Conservation (phyloP, 2,888 invertebrate genomes). For the Buathra laborator region DNA sequence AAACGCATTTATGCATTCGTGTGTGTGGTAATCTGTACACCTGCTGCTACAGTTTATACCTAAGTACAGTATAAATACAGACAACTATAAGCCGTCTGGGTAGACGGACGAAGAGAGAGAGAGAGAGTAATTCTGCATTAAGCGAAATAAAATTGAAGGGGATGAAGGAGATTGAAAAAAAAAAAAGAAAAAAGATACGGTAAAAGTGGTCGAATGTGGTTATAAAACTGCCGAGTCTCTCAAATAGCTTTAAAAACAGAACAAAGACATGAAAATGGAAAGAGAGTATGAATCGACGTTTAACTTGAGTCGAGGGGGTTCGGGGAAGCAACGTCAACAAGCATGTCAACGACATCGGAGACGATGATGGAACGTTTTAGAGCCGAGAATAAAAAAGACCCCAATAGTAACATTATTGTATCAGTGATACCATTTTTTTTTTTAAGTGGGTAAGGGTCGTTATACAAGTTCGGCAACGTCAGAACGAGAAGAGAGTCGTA, state of each 20-base stretch:
- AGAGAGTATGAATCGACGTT: conserved; percentile 59
- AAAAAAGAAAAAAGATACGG: background rate
- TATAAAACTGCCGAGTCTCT: conserved; percentile 8
- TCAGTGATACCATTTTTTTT: conserved; percentile 52
- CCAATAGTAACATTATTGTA: conserved; percentile 29
- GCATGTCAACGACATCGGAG: conserved; percentile 38
- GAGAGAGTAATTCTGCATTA: conserved; percentile 32
- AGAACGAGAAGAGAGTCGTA: conserved; percentile 30
- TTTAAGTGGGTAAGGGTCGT: conserved; percentile 9
- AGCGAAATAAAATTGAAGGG: conserved; percentile 48
- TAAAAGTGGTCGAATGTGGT: conserved; percentile 28
- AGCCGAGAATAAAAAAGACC: conserved; percentile 12
- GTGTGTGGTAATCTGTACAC: conserved; percentile 55
- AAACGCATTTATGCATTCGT: conserved; percentile 57
- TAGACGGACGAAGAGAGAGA: background rate
- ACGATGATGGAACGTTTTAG: conserved; percentile 40
- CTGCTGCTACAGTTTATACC: conserved; percentile 53
- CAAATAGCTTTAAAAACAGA: conserved; percentile 20
- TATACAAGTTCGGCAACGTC: conserved; percentile 38
- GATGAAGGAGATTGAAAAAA: background rate
- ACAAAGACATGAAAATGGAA: conserved; percentile 50
- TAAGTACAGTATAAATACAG: conserved; percentile 17
- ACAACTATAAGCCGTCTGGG: background rate
- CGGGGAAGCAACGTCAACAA: conserved; percentile 35
- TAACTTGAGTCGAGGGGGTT: conserved; percentile 7